These are phyloP conservation scores for Nymphalis c-album DNA, from an alignment of 2,888 invertebrate species.

Conservation along the genomic window DNA sequence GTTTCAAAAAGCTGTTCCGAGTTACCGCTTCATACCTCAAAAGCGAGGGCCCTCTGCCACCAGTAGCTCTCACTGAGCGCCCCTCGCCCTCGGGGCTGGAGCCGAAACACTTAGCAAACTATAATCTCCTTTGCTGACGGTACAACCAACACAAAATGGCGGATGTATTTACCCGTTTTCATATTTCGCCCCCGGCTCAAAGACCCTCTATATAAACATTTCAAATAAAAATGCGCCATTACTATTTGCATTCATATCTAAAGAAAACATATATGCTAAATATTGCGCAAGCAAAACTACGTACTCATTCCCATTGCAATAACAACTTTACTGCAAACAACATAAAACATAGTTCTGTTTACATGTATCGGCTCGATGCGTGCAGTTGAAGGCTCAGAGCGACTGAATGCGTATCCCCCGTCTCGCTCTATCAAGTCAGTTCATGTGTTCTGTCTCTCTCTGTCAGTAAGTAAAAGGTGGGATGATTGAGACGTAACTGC, in stretches of 20 bases:
- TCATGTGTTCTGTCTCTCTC: slow-evolving; percentile 45
- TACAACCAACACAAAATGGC: slow-evolving; percentile 71
- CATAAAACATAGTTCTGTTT: slow-evolving; percentile 35
- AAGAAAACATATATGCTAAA: slow-evolving; percentile 81
- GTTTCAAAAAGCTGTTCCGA: slow-evolving; percentile 21
- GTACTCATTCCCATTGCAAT: slow-evolving; percentile 38
- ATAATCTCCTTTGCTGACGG: slow-evolving; percentile 64
- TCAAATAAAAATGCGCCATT: slow-evolving; percentile 79
- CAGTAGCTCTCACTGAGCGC: slow-evolving; percentile 30
- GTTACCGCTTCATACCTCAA: slow-evolving; percentile 8
- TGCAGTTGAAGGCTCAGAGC: slow-evolving; percentile 62
- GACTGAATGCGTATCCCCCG: slow-evolving; percentile 60
- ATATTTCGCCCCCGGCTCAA: slow-evolving; percentile 46
- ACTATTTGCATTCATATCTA: slow-evolving; percentile 82
- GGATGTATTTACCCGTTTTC: slow-evolving; percentile 59
- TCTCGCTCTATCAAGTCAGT: slow-evolving; percentile 49
- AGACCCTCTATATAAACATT: slow-evolving; percentile 79
- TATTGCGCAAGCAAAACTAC: slow-evolving; percentile 63
- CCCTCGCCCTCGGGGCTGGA: slow-evolving; percentile 8
- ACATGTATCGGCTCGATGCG: slow-evolving; percentile 41
- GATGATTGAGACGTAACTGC: slow-evolving; percentile 79
- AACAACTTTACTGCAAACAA: slow-evolving; percentile 35
- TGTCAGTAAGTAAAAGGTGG: slow-evolving; percentile 73
- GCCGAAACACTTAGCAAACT: slow-evolving; percentile 33
- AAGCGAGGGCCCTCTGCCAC: slow-evolving; percentile 26